phyloP scores from a whole-genome alignment of 2,888 invertebrate genomes.

The Perizoma flavofasciatum region DNA sequence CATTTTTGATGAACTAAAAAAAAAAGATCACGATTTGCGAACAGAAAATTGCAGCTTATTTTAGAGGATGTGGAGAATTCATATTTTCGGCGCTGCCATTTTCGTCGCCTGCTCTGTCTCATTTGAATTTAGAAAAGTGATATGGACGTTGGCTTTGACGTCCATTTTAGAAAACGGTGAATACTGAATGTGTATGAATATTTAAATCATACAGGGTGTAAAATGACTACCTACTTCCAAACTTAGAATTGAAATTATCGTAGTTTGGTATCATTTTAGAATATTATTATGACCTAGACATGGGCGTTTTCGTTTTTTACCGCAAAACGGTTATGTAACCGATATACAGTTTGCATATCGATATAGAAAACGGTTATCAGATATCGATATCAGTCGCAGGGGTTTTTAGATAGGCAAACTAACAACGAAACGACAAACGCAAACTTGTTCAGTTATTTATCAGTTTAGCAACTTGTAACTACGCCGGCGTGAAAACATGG shows the following conservation, averaged over 20 bases:
- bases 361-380: no score
- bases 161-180: conserved; percentile 68
- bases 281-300: no score
- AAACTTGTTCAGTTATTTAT: no score
- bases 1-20: conserved; percentile 77
- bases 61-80: conserved; percentile 34
- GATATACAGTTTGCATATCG: no score
- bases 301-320: no score
- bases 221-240: conserved; percentile 43
- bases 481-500: no score
- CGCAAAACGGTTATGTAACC: no score
- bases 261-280: no score
- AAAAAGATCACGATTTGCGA: conserved; percentile 47
- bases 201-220: conserved; percentile 14
- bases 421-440: no score
- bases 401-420: no score
- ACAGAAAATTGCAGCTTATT: conserved; percentile 48
- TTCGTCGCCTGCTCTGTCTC: conserved; percentile 38
- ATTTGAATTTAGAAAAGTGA: conserved; percentile 40
- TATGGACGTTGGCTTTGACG: conserved; percentile 33
- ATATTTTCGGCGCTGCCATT: conserved; percentile 35
- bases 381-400: no score
- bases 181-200: conserved; percentile 23
- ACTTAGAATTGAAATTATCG: neutral
- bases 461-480: no score